Base-by-base conservation (phyloP, 2,888 invertebrate genomes). In the Calliscelio sp. region DNA sequence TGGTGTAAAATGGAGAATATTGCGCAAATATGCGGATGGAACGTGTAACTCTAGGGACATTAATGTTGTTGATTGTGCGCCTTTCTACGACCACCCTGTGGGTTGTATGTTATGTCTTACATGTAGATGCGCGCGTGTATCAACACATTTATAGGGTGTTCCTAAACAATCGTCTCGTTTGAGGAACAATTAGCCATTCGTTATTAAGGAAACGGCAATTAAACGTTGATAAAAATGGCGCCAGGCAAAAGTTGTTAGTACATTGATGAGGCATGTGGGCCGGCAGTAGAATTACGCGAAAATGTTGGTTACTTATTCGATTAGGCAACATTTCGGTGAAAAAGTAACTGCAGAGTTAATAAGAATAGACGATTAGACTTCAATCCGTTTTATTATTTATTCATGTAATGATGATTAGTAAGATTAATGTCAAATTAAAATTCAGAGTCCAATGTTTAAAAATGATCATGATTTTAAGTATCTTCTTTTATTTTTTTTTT, bases 181-280 rank as follows among this genome's bases (percentile, higher is more conserved):
- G 55, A 44, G 73, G 66, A 79, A 71, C 71, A 73, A 80, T 79
- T 79, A 80, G 71, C 57, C 38, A 77, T 79, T 70, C 53, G 68
- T 65, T 63, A 73, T 68, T 80, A 49, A 55, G 28, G 53, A 59
- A 49, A 38, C 66, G 16, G 66, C 59, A 77, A 77, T 77, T 77
- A 77, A 16, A 25, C 38, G 57, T 1, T 25, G 53, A 49, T 75
- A 75, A 75, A 75, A 75, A 75, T 75, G 18, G n/a, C 1, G 49
- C 32, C 14, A 55, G n/a, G 18, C 49, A 73, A 55, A 41, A 65
- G 46, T 63, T 16, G 49, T n/a, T n/a, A 28, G 18, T 16, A 22
- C 10, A 35, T 59, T 59, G 77, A 77, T 61, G 68, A 59, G 18
- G 57, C 68, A 51, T 46, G 77, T 77, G 77, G 77, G 77, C 20